A percentile compares a stretch with the other conserved stretches of the same genome.
phyloP scores from a whole-genome alignment of 2,797 vertebrate genomes.

The Hyperoplus lanceolatus region DNA sequence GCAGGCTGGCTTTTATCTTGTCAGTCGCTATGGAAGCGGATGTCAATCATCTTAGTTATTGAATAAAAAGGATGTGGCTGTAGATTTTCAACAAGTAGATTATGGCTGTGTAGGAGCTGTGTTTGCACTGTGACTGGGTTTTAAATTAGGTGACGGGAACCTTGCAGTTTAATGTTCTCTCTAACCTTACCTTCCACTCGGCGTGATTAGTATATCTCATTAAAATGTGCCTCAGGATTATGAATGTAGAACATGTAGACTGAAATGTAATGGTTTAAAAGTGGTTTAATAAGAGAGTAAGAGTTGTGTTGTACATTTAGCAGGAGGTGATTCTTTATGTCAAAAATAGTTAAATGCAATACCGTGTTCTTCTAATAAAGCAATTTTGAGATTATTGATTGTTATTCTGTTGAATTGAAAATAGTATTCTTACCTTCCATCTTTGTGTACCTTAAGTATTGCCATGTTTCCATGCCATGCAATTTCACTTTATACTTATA shows the following conservation, averaged over 20 bases:
- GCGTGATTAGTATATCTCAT: slow-evolving; percentile 44
- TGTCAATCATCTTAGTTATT: slow-evolving; percentile 77
- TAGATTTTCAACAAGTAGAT: slow-evolving; percentile 73
- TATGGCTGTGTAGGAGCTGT: slow-evolving; percentile 46
- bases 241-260: slow-evolving; percentile 26
- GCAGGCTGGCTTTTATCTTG: slow-evolving; percentile 81
- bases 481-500: neutral
- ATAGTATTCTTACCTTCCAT: slow-evolving; percentile 1
- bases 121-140: slow-evolving; percentile 60
- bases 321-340: slow-evolving; percentile 39
- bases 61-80: slow-evolving; percentile 72
- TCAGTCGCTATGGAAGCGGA: slow-evolving; percentile 67
- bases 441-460: neutral
- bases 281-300: slow-evolving; percentile 6
- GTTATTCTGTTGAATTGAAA: slow-evolving; percentile 18
- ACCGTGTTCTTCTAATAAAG: slow-evolving; percentile 24
- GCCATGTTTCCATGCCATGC: neutral
- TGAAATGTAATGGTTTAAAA: slow-evolving; percentile 40
- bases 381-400: slow-evolving; percentile 42
- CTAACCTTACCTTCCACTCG: slow-evolving; percentile 33
- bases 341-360: slow-evolving; percentile 10
- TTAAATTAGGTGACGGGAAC: slow-evolving; percentile 48
- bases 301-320: slow-evolving; percentile 45
- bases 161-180: slow-evolving; percentile 20
- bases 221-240: slow-evolving; percentile 45